Conservation (phyloP, 2,113 vertebrate species). For the Trichomycterus rosablanca region DNA sequence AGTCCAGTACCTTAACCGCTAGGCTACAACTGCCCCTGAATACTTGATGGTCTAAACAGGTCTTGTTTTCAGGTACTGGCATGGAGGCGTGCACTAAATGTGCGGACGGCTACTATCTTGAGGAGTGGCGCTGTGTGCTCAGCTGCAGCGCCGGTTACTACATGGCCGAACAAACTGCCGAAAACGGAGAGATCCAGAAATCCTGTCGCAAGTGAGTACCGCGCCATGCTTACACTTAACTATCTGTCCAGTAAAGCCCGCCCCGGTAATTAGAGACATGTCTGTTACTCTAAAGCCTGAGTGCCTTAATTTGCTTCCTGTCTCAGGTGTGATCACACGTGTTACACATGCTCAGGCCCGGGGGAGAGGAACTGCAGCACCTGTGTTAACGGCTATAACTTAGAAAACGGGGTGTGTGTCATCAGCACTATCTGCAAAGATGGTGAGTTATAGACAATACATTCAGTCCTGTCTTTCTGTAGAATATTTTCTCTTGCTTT, state of each 20-base stretch:
- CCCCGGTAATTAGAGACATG: background rate
- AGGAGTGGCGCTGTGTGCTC: conserved; percentile 87
- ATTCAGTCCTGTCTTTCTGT: background rate
- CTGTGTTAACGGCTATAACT: conserved; percentile 86
- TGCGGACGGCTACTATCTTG: conserved; percentile 80
- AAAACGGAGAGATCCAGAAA: conserved; percentile 72
- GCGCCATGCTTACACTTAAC: conserved; percentile 6
- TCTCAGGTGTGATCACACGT: conserved; percentile 86
- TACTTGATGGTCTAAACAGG: background rate
- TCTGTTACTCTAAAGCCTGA: background rate
- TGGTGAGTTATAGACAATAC: conserved; percentile 77
- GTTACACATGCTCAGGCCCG: conserved; percentile 82
- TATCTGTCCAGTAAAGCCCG: too few relatives aligned
- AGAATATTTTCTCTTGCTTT: conserved; percentile 32
- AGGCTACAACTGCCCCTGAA: background rate
- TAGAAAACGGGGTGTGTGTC: conserved; percentile 84
- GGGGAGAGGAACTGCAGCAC: conserved; percentile 91
- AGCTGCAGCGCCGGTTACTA: conserved; percentile 83
- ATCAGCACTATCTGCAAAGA: conserved; percentile 97
- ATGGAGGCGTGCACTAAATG: conserved; percentile 87
- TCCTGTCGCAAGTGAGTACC: conserved; percentile 85
- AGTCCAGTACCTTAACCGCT: too few relatives aligned
- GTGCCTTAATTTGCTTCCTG: background rate
- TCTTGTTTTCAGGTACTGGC: conserved; percentile 74
- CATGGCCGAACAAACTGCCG: conserved; percentile 73